Conservation (phyloP, 2,113 vertebrate species). For the Candoia aspera region DNA sequence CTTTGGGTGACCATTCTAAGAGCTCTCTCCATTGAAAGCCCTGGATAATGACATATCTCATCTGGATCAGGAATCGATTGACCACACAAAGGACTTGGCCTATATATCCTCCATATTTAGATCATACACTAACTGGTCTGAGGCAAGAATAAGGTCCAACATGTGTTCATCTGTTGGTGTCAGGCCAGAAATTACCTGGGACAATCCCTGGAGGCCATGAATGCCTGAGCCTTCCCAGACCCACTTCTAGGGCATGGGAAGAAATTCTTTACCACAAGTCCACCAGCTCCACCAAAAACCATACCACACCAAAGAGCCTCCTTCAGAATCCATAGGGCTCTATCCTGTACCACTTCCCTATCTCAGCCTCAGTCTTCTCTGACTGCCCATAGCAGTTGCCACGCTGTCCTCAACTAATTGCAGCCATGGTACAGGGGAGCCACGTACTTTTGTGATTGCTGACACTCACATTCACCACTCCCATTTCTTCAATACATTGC, state of each 20-base stretch:
- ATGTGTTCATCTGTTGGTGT: background rate
- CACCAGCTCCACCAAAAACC: background rate
- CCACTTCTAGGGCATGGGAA: background rate
- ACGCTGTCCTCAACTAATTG: background rate
- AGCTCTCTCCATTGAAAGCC: background rate
- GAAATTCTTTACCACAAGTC: background rate
- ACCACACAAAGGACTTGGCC: background rate
- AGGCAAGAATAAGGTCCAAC: background rate
- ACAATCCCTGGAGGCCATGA: background rate
- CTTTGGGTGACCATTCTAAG: background rate
- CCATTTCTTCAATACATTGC: background rate
- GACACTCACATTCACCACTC: background rate
- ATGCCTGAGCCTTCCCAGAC: background rate
- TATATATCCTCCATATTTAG: background rate
- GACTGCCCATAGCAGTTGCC: background rate
- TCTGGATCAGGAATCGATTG: background rate
- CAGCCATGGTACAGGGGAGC: no score
- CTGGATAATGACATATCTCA: background rate
- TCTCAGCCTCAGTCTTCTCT: background rate
- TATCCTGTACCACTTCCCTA: background rate
- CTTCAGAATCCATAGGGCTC: background rate
- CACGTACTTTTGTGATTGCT: no score
- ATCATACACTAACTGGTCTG: background rate
- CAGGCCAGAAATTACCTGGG: background rate
- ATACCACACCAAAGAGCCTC: background rate